Evolutionary conservation across 2,113 vertebrate genomes (phyloP), one percentile per base, ranked within the genome.

Genomic region (Corythoichthys intestinalis): DNA sequence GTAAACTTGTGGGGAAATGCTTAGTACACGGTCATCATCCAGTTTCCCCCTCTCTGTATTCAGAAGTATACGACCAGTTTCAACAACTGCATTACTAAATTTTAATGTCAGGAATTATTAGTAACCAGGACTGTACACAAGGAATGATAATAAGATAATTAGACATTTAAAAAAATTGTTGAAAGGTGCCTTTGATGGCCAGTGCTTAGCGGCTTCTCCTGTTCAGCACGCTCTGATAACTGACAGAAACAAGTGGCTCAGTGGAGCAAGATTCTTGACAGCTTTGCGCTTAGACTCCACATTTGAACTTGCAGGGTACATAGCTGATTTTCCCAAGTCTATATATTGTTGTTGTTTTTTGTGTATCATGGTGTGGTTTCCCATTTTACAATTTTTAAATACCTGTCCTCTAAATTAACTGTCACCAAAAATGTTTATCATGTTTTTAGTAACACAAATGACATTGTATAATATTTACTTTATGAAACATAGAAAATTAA

Each of bases 241-340:
- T 89, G 90, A 90, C 83, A 88, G 81, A 83, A 72, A 75, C 90
- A 89, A 81, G 80, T 90, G 88, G 86, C 75, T 69, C 71, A 41
- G 63, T 9, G 57, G 39, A 60, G 44, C 54, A 13, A 78, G 44
- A 4, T 62, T 59, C 17, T 69, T 65, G 12, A 50, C 9, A 67
- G 53, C 35, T 39, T 52, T 49, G 17, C 17, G 17, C 20, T 28
- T 28, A 28, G 20, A 28, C 20, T 28, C 35, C 62, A 17, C 65
- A 37, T 35, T 61, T 72, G 17, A 73, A 66, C 44, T 57, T 75
- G 15, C n/a, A 38, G 1, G 69, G 28, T 28, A 61, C 64, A 67
- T 49, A 56, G 38, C 60, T 59, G 52, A 59, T 56, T 58, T 54
- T 46, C 4, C 49, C 63, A 1, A 8, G 41, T 52, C 14, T 57